phyloP scores from a whole-genome alignment of 2,888 invertebrate species.

The Ametastegia equiseti region DNA sequence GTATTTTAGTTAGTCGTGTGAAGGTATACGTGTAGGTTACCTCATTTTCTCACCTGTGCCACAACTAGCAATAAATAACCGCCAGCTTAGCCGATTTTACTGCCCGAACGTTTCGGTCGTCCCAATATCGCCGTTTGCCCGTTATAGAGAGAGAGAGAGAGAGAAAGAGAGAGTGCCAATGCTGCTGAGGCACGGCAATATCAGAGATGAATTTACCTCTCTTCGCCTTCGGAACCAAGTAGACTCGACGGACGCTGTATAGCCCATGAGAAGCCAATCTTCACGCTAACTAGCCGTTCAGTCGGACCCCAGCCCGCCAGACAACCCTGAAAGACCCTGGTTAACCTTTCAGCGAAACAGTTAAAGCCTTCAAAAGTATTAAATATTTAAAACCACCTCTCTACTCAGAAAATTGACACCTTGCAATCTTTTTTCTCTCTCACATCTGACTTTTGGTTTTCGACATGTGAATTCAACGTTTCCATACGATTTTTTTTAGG shows the following conservation, averaged over 20 bases:
- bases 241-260: too few relatives aligned
- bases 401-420: slow-evolving; percentile 11
- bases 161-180: slow-evolving; percentile 63
- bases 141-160: too few relatives aligned
- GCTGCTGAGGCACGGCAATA: slow-evolving; percentile 62
- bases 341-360: slow-evolving; percentile 70
- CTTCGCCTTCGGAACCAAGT: slow-evolving; percentile 10
- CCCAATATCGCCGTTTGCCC: slow-evolving; percentile 68
- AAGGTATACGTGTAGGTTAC: not conserved
- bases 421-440: not conserved
- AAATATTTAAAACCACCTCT: slow-evolving; percentile 42
- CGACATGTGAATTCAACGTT: not conserved
- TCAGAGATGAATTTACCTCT: slow-evolving; percentile 32
- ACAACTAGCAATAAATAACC: slow-evolving; percentile 74
- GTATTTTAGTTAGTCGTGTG: not conserved
- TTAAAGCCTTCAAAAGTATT: slow-evolving; percentile 52
- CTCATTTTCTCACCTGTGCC: slow-evolving; percentile 72
- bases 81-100: slow-evolving; percentile 75
- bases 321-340: slow-evolving; percentile 68
- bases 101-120: slow-evolving; percentile 67
- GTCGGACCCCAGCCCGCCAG: slow-evolving; percentile 63
- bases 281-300: slow-evolving; percentile 74
- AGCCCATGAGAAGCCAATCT: slow-evolving; percentile 70
- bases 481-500: not conserved
- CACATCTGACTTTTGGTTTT: too few relatives aligned